Evolutionary conservation across 2,113 vertebrate genomes (phyloP), one percentile per base, ranked within the genome.

Genomic region (Pelecanoides urinatrix): DNA sequence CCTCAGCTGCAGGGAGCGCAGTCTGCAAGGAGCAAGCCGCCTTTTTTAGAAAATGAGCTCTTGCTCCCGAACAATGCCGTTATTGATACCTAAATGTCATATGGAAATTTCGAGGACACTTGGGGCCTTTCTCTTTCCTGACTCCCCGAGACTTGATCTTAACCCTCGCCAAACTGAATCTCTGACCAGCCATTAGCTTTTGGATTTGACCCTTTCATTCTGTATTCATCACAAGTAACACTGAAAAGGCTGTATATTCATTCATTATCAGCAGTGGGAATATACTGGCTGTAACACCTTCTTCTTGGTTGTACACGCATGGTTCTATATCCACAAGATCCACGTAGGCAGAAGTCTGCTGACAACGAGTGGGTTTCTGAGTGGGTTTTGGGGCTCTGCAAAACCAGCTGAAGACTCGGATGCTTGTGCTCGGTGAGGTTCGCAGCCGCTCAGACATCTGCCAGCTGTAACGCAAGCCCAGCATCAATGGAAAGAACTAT

Each of bases 81-180:
- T 88, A 98, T 98, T 98, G 98, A 98, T 96, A 70, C 88, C 55
- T 71, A 98, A 98, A 98, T 98, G 98, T 98, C 97, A 91, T 82
- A 97, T 97, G 96, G 96, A 96, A 97, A 98, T 98, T 97, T 84
- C 63, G 95, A 98, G 95, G 98, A 98, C 97, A 97, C 97, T 98
- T 81, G 90, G 95, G 86, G 94, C 95, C 97, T 98, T 98, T 98
- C 96, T 98, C 82, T 96, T 94, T 88, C 86, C 96, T 97, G 95
- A 95, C 95, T 97, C 95, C 44, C 1, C 1, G 50, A 92, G 95
- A 97, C 94, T 91, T 97, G 97, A 96, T 97, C 97, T 97, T 97
- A 98, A 98, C 96, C 96, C 97, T 96, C 66, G 0, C 66, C 97
- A 96, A 95, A 40, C 87, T 75, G 95, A 95, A 74, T 91, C 67